Base-by-base conservation (phyloP, 1,140 invertebrate species). In the Sogatella furcifera region DNA sequence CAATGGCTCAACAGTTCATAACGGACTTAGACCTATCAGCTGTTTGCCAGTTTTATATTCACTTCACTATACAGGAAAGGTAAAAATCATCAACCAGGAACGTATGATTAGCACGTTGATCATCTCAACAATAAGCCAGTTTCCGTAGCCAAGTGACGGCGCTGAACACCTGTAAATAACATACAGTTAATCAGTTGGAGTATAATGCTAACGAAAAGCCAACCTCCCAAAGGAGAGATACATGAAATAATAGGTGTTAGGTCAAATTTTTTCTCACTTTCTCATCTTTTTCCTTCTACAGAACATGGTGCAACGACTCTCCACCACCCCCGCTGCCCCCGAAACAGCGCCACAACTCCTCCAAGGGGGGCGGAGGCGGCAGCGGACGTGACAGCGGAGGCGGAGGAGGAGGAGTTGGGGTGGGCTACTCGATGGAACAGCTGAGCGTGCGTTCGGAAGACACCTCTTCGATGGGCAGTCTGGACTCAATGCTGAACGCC, bases 401-500 rank as follows among this genome's bases (percentile, higher is more conserved):
- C 74, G 72, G 76, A 2, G 24, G 24, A 28, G 24, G 24, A 2
- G 24, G 24, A 2, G 24, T 28, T 6, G 24, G 8, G 31, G 38
- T 5, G 58, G 57, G 8, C 28, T 60, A 60, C 24, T 66, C 63
- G 15, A 62, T 65, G 58, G 67, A 65, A 54, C 56, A 60, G 44
- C 74, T 83, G 14, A 84, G 81, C 11, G 72, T 83, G 52, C 73
- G 80, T 28, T 84, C 80, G 34, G 81, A 84, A 69, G 83, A 84
- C 69, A 84, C 81, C 41, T 85, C 83, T 42, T 74, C 87, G 31
- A 76, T 87, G 55, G 89, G 88, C 41, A 90, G 88, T 61, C 73
- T 90, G 62, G 90, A 92, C 72, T 92, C 89, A 0, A 86, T 89
- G 67, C 71, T 90, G 55, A 91, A 90, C 74, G 84, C 88, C 61